A percentile compares a stretch with the other conserved stretches of the same genome.
phyloP scores from a whole-genome alignment of 92 coral and sea anemone genomes.

The Parazoanthus darwini region DNA sequence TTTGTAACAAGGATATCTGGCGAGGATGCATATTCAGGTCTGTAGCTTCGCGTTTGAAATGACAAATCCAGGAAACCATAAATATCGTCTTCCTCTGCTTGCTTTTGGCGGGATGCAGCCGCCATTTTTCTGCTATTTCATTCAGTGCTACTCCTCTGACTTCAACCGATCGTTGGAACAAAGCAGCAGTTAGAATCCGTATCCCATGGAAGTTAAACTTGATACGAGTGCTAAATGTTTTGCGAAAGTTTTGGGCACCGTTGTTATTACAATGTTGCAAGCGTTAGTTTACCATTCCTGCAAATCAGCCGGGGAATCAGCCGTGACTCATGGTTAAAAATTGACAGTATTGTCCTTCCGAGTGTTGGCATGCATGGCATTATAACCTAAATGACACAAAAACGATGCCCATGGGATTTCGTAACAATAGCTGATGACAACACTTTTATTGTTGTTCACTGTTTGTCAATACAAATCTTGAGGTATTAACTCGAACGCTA shows the following conservation, averaged over 20 bases:
- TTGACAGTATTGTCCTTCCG: slow-evolving; percentile 31
- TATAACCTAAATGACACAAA: not conserved
- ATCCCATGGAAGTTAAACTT: slow-evolving; percentile 25
- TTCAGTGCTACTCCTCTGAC: not conserved
- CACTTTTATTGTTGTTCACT: not conserved
- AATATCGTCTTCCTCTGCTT: slow-evolving; percentile 52
- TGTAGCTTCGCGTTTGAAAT: slow-evolving; percentile 85
- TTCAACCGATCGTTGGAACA: not conserved
- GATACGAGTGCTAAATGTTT: not conserved
- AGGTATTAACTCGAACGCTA: not conserved
- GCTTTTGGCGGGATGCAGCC: slow-evolving; percentile 41
- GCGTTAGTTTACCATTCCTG: slow-evolving; percentile 31
- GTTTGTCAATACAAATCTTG: not conserved
- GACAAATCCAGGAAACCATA: slow-evolving; percentile 84
- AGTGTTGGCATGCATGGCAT: slow-evolving; percentile 41
- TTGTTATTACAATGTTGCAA: slow-evolving; percentile 8
- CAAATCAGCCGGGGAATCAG: slow-evolving; percentile 46
- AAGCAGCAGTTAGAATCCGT: slow-evolving; percentile 2
- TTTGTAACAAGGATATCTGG: slow-evolving; percentile 60
- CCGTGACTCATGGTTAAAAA: slow-evolving; percentile 46
- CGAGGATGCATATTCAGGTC: slow-evolving; percentile 83
- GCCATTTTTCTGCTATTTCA: slow-evolving; percentile 48
- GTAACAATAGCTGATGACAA: slow-evolving; percentile 16
- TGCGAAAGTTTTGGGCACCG: not conserved
- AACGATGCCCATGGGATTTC: not conserved